Evolutionary conservation across 2,888 invertebrate species (phyloP).

Genomic region (Yponomeuta plumbellus): DNA sequence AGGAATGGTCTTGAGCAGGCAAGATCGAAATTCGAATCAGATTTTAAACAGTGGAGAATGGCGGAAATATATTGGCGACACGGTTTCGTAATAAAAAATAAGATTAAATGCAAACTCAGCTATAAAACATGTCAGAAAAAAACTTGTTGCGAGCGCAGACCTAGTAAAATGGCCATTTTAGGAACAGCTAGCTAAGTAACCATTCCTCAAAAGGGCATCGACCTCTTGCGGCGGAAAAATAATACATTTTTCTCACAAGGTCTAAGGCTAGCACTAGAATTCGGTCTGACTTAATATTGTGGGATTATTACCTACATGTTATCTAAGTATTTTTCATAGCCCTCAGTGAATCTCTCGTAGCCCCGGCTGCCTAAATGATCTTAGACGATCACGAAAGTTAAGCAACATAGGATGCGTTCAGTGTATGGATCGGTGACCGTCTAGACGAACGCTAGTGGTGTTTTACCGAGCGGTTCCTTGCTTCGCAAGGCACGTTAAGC

Average conservation of each 20-base stretch:
- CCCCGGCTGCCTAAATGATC: too few relatives aligned
- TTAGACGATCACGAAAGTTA: too few relatives aligned
- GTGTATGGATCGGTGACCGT: too few relatives aligned
- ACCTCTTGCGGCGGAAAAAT: background rate
- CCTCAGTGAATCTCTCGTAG: too few relatives aligned
- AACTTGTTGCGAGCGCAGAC: background rate
- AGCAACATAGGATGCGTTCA: too few relatives aligned
- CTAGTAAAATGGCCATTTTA: background rate
- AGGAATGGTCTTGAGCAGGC: too few relatives aligned
- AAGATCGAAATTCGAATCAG: too few relatives aligned
- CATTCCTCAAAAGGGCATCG: background rate
- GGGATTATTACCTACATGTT: background rate
- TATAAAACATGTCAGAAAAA: background rate
- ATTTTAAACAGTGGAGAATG: background rate
- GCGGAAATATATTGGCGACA: background rate
- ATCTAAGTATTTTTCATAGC: too few relatives aligned
- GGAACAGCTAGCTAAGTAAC: background rate
- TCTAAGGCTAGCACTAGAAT: background rate
- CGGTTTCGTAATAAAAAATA: background rate
- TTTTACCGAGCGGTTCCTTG: too few relatives aligned
- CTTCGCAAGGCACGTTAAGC: too few relatives aligned
- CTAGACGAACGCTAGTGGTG: too few relatives aligned
- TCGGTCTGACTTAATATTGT: background rate
- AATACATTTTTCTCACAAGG: background rate
- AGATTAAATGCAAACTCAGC: background rate